Evolutionary conservation across 2,113 vertebrate genomes (phyloP), one percentile per base, ranked within the genome.

Genomic region (Falco punctatus): DNA sequence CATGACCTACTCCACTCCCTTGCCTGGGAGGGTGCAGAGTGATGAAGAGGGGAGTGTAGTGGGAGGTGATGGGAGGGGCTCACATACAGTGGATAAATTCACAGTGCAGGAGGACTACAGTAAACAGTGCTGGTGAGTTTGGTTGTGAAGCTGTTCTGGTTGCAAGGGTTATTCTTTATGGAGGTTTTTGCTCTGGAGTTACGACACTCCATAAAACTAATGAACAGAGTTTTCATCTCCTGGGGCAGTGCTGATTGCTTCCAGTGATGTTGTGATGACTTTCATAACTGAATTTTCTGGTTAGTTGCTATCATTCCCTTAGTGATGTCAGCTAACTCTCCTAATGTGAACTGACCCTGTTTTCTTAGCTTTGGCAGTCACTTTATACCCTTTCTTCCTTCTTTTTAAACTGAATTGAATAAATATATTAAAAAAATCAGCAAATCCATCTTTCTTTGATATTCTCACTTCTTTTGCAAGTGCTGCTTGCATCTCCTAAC

Each of bases 171-270:
- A 35, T 62, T 81, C 42, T 42, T 72, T 57, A 46, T 21, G n/a
- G 46, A 80, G 55, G 48, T 61, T 92, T 62, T 79, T 86, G 13
- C 42, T 80, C 19, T 38, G 48, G 20, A 88, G 54, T 84, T 81
- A 64, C 0, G 1, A 40, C 54, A 42, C 42, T 87, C 38, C 24
- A 4, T 80, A 66, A 73, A 83, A n/a, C 52, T 84, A 71, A 83
- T 55, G 64, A 88, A 55, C 70, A 57, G 64, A 62, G 57, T 83
- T 84, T 87, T 87, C 42, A 38, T 84, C 69, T 92, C 52, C 79
- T 81, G 69, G 58, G 82, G 64, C 79, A 90, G 30, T 67, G 73
- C 52, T 87, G 78, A 80, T 90, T 90, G 86, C 73, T 96, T 90
- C 66, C 83, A 77, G 58, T 90, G 79, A 69, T 84, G 69, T 48